Evolutionary conservation across 2,888 invertebrate genomes (phyloP).

Genomic region (Plemyria rubiginata): DNA sequence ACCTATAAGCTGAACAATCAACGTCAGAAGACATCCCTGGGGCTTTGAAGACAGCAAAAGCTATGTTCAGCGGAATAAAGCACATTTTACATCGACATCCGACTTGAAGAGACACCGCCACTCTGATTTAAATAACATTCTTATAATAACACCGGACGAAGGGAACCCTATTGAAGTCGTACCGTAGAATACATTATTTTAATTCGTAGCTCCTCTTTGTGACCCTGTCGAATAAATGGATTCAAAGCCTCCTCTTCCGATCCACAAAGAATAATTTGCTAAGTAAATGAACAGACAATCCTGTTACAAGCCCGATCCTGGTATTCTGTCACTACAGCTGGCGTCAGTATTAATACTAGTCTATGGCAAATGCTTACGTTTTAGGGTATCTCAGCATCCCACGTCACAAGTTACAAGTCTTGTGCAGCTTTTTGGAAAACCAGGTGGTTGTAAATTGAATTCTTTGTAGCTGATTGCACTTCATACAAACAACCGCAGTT

Average conservation of each 20-base stretch:
- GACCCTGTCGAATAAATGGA: conserved; percentile 84
- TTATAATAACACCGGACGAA: conserved; percentile 83
- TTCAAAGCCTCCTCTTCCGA: conserved; percentile 84
- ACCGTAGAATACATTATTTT: conserved; percentile 81
- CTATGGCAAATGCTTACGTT: background rate
- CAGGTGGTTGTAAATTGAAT: too few relatives aligned
- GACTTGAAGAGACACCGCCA: conserved; percentile 10
- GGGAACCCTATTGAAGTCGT: conserved; percentile 80
- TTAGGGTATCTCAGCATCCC: background rate
- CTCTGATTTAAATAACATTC: conserved; percentile 83
- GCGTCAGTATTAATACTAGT: background rate
- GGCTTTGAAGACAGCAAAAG: background rate
- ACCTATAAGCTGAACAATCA: conserved; percentile 1
- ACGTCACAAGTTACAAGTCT: too few relatives aligned
- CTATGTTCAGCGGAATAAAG: background rate
- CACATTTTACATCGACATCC: conserved; percentile 9
- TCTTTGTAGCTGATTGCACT: too few relatives aligned
- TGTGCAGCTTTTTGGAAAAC: too few relatives aligned
- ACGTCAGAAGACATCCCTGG: background rate
- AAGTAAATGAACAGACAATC: conserved; percentile 83
- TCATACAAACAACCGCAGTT: too few relatives aligned
- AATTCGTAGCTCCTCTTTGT: conserved; percentile 83
- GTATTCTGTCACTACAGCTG: conserved; percentile 2
- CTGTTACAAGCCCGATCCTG: conserved; percentile 58
- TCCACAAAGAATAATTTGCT: conserved; percentile 84